Evolutionary conservation across 2,888 invertebrate genomes (phyloP), one percentile per base, ranked within the genome.

Genomic region (Euproctis similis): DNA sequence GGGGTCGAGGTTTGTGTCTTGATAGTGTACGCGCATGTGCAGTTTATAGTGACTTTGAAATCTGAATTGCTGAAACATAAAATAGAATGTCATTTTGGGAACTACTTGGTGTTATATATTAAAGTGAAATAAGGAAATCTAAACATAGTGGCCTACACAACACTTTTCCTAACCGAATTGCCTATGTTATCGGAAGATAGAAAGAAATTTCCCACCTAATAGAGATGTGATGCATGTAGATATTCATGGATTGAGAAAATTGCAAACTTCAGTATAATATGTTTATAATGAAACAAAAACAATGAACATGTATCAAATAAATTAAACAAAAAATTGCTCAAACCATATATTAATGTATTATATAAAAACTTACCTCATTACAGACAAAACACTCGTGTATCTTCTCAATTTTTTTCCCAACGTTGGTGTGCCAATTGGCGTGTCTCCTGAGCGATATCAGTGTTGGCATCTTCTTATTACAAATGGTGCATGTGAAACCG

Each of bases 21-120:
- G 46, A 53, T 78, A 80, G 48, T 86, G 85, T 16, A 46, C 48
- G 10, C 80, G 75, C 82, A 86, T 82, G 54, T 86, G 85, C 21
- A 75, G 43, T 41, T 70, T 71, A 62, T 72, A 81, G 55, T 85
- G 84, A 26, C 75, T 62, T 27, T 78, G 74, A 53, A 80, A 82
- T 18, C 66, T 62, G 63, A 85, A 85, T 1, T 48, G 49, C 85
- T 85, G 77, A 2, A 68, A 68, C 8, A 33, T 27, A 34, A 33
- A 29, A 19, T 8, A 19, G 2, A 14, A 14, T 14, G 14, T 14
- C 4, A 4, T 14, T 14, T 4, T 14, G 14, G n/a, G n/a, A n/a
- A n/a, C n/a, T n/a, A n/a, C n/a, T n/a, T n/a, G n/a, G n/a, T n/a
- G n/a, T n/a, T n/a, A n/a, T 3, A 4, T 19, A 19, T 3, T 21